Evolutionary conservation across 2,888 invertebrate species (phyloP).

Genomic region (Mesorhabditis spiculigera): DNA sequence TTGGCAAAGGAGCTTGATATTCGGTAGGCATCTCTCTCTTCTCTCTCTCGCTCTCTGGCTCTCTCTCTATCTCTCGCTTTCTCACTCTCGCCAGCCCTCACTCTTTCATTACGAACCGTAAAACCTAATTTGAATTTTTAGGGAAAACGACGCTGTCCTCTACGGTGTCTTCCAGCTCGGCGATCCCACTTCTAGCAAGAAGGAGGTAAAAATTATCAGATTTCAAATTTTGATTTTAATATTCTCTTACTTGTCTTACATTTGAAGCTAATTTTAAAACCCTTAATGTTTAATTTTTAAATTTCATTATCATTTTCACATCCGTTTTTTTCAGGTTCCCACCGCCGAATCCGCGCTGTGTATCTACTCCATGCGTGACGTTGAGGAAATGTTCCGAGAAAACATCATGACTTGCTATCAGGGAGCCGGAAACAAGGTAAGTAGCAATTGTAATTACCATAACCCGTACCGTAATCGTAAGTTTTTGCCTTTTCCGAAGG

Average conservation of each 20-base stretch:
- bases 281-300: too few relatives aligned
- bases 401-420: conserved; percentile 93
- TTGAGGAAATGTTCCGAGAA: conserved; percentile 77
- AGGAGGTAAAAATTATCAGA: conserved; percentile 16
- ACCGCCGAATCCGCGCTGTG: conserved; percentile 77
- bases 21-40: conserved; percentile 23
- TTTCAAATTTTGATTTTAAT: too few relatives aligned
- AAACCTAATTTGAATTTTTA: conserved; percentile 56
- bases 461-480: too few relatives aligned
- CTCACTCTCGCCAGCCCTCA: neutral
- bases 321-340: conserved; percentile 35
- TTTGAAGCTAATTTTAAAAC: too few relatives aligned
- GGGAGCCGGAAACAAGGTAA: conserved; percentile 34
- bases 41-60: neutral
- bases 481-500: too few relatives aligned
- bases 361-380: conserved; percentile 76
- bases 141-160: conserved; percentile 87
- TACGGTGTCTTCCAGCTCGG: conserved; percentile 76
- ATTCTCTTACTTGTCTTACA: too few relatives aligned
- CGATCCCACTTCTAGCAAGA: conserved; percentile 22
- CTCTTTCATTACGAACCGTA: neutral
- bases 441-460: conserved; percentile 8
- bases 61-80: neutral
- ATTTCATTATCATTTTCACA: too few relatives aligned
- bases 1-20: conserved; percentile 81